A percentile compares a stretch with the other conserved stretches of the same genome.
Evolutionary conservation across 2,797 vertebrate genomes (phyloP).

Genomic region (Alcedo atthis): DNA sequence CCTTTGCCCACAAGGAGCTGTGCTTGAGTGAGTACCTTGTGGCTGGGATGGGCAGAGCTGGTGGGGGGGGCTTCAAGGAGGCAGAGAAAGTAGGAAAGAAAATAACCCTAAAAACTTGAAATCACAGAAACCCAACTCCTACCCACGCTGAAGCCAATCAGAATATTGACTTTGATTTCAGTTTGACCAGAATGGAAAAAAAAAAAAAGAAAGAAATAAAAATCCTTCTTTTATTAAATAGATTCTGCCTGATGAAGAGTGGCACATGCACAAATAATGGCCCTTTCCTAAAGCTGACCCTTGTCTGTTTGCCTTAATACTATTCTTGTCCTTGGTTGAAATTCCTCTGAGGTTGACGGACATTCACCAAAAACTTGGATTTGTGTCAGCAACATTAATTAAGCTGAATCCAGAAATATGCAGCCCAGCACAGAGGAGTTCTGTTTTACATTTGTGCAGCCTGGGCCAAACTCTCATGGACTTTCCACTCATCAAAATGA

Average conservation of each 20-base stretch:
- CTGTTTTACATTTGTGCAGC: conserved; percentile 39
- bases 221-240: not conserved
- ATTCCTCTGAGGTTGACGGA: conserved; percentile 26
- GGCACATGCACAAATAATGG: not conserved
- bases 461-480: conserved; percentile 35
- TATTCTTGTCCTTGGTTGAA: not conserved
- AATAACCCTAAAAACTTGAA: not conserved
- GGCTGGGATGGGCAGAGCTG: not conserved
- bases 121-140: not conserved
- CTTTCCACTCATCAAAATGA: conserved; percentile 52
- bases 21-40: not conserved
- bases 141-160: not conserved
- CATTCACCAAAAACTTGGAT: conserved; percentile 40
- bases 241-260: not conserved
- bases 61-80: not conserved
- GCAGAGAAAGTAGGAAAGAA: not conserved
- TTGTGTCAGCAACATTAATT: conserved; percentile 60
- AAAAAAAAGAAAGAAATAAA: not conserved
- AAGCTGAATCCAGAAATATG: conserved; percentile 52
- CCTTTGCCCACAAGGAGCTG: not conserved
- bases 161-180: conserved; percentile 1
- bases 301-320: not conserved
- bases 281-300: not conserved
- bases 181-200: not conserved
- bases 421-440: conserved; percentile 40